Evolutionary conservation across 2,797 vertebrate species (phyloP).

Genomic region (Mormyrus hasselquistii): DNA sequence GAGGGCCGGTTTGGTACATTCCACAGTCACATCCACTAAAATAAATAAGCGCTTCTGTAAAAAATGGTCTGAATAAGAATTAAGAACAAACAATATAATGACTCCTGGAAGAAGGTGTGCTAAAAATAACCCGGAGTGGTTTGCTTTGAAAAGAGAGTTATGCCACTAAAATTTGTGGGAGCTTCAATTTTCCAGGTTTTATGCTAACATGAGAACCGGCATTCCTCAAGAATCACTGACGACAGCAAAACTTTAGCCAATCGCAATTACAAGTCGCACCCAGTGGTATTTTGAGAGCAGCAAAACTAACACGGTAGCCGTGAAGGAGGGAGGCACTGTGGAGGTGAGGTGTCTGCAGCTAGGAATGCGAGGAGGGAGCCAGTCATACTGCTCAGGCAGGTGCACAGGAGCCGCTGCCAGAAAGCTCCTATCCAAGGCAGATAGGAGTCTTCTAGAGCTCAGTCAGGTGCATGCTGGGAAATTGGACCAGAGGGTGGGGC

Average conservation of each 20-base stretch:
- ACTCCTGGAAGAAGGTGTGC: background rate
- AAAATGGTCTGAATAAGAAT: background rate
- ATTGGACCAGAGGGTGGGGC: background rate
- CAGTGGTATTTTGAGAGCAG: background rate
- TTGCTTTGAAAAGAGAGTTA: background rate
- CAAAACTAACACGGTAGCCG: background rate
- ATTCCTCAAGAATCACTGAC: background rate
- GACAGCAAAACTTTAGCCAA: background rate
- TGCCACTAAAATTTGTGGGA: background rate
- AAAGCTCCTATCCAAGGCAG: constrained; percentile 12
- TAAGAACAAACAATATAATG: background rate
- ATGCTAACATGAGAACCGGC: background rate
- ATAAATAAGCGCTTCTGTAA: background rate
- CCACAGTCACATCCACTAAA: background rate
- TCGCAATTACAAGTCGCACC: background rate
- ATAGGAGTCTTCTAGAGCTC: background rate
- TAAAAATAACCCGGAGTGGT: background rate
- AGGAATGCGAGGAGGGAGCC: background rate
- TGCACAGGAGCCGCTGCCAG: constrained; percentile 20
- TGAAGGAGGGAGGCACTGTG: background rate
- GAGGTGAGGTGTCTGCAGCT: background rate
- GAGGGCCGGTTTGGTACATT: background rate
- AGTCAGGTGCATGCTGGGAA: background rate
- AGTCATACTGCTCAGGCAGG: constrained; percentile 17
- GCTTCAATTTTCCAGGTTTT: background rate